Base-by-base conservation (phyloP, 2,113 vertebrate genomes). In the Cromileptes altivelis region DNA sequence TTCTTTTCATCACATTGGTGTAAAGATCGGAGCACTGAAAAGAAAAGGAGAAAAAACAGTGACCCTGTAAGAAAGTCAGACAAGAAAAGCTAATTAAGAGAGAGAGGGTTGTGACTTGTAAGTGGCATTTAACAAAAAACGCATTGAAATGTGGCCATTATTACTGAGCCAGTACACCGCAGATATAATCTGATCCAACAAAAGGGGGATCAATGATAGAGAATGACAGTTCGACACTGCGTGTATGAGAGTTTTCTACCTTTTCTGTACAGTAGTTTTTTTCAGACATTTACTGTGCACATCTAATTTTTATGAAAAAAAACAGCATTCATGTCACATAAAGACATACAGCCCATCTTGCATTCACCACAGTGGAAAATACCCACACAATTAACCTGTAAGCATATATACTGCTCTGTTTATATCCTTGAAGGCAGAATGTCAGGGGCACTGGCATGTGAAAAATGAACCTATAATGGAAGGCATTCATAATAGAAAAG, bases 1-100 rank as follows among this genome's bases (percentile, higher is more conserved):
- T 65, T 71, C 47, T 64, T 80, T 72, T 80, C 60, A 80, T 64
- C 19, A 7, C 27, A 40, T 14, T 23, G 33, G n/a, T 62, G n/a
- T 14, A 40, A 21, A 53, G 56, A 60, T 12, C 5, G 6, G 33
- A 47, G 17, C 60, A 21, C 4, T 7, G 17, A 19, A 7, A 62
- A 27, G 13, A 63, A 27, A 56, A 42, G 9, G 50, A 47, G 30
- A 27, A 42, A 27, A n/a, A 33, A 5, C 4, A 1, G n/a, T 17
- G 75, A n/a, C 53, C 55, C 19, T 40, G 27, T 18, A 37, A 14
- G 25, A 68, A 33, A 49, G 52, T 33, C 52, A 50, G 42, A 68
- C 4, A 13, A 53, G 45, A 42, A 42, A 42, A 27, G 49, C 49
- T 19, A 33, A 74, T 33, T 50, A 50, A 27, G 33, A 42, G 19